A percentile compares a stretch with the other conserved stretches of the same genome.
Conservation (phyloP, 2,888 invertebrate species). For the Dolomedes plantarius region DNA sequence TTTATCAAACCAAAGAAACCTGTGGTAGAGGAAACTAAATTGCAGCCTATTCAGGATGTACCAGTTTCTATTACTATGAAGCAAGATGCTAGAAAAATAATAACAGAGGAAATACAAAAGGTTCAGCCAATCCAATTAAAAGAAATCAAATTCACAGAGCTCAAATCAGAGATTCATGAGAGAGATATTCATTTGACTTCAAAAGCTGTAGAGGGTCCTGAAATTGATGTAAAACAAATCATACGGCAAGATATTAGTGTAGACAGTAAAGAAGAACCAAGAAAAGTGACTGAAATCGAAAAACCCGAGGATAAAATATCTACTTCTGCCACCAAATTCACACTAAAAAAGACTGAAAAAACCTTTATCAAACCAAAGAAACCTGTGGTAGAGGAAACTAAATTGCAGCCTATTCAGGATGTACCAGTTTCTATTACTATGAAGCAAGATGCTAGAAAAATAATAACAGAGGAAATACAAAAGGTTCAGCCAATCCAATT, state of each 20-base stretch:
- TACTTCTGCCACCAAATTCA: too few relatives aligned
- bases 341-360: not conserved
- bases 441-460: constrained; percentile 28
- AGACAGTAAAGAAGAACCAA: constrained; percentile 36
- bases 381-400: not conserved
- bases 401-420: constrained; percentile 5
- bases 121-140: constrained; percentile 8
- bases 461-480: constrained; percentile 19
- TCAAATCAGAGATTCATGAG: constrained; percentile 57
- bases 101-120: constrained; percentile 17
- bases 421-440: constrained; percentile 17
- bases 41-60: constrained; percentile 14
- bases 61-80: constrained; percentile 22
- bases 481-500: not conserved
- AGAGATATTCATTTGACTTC: constrained; percentile 41
- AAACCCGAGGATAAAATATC: constrained; percentile 39
- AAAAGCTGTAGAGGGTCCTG: constrained; percentile 30
- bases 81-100: constrained; percentile 21
- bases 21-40: not conserved
- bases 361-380: not conserved
- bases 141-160: constrained; percentile 49
- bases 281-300: not conserved
- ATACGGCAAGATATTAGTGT: constrained; percentile 38
- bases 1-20: not conserved
- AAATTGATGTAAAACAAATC: constrained; percentile 40